Evolutionary conservation across 1,140 invertebrate genomes (phyloP), one percentile per base, ranked within the genome.

Genomic region (Diuraphis noxia): DNA sequence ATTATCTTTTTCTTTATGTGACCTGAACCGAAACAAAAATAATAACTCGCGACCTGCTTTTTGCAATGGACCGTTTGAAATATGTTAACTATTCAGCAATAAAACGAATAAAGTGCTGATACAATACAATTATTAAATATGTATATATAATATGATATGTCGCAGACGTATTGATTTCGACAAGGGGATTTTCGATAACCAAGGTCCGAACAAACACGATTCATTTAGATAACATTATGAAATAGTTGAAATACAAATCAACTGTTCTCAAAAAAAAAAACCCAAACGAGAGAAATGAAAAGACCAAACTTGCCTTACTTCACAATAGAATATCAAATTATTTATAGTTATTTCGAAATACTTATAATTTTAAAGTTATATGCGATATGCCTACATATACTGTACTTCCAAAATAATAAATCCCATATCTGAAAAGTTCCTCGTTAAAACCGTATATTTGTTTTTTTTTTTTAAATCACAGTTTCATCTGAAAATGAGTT

Each of bases 201-300:
- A 86, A 86, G 84, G 84, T 49, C 84, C 43, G n/a, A 49, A 49
- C 41, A 21, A 86, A 86, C 84, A 86, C 84, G 84, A 86, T 86
- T n/a, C n/a, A n/a, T 86, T 86, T 34, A 10, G 43, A 86, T 86
- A 86, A 86, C 13, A n/a, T 84, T 84, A n/a, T 84, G 43, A 46
- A 86, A 46, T 30, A 34, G n/a, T n/a, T n/a, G n/a, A n/a, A n/a
- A n/a, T 30, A 43, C 0, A 8, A 86, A 86, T 41, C 34, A 21
- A 86, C 43, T 49, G n/a, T 34, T 46, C 43, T 46, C 25, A 9
- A 34, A 49, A 86, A 34, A 36, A 49, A 86, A 43, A 86, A 49
- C 36, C 19, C n/a, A n/a, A n/a, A n/a, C n/a, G n/a, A 3, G n/a
- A 23, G 30, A 21, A 86, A 34, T 30, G 21, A 86, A 34, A n/a